A percentile compares a stretch with the other conserved stretches of the same genome.
Conservation (phyloP, 2,797 vertebrate genomes). For the Spinus olivaceus region DNA sequence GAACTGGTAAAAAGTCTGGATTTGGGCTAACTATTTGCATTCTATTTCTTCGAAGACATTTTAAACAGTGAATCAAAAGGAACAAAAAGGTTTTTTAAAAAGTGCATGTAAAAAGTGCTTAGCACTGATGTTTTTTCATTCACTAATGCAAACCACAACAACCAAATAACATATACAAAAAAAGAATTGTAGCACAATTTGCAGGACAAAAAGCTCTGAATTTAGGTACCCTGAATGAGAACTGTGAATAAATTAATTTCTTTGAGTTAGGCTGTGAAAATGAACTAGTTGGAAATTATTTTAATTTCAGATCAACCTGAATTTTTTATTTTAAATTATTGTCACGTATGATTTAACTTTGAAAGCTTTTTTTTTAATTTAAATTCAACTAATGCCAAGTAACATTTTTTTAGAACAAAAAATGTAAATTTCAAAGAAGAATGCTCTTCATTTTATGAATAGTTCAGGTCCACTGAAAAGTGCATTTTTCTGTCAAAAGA, state of each 20-base stretch:
- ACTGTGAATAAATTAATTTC: not conserved
- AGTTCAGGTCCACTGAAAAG: not conserved
- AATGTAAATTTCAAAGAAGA: not conserved
- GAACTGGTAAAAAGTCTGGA: not conserved
- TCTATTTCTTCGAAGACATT: not conserved
- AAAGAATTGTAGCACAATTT: not conserved
- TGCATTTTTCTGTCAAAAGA: not conserved
- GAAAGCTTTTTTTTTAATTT: not conserved
- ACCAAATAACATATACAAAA: not conserved
- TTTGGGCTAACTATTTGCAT: not conserved
- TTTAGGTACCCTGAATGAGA: not conserved
- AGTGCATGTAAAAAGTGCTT: not conserved
- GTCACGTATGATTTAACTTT: not conserved
- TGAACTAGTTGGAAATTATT: not conserved
- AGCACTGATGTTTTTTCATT: not conserved
- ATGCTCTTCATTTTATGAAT: not conserved
- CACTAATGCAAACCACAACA: not conserved
- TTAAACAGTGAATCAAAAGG: not conserved
- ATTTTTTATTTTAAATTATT: not conserved
- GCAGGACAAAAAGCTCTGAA: not conserved
- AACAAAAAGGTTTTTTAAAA: accelerated
- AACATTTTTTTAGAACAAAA: not conserved
- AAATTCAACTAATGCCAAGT: not conserved
- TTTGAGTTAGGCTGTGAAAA: not conserved
- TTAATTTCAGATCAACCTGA: not conserved